Base-by-base conservation (phyloP, 2,113 vertebrate species). In the Labeo rohita region DNA sequence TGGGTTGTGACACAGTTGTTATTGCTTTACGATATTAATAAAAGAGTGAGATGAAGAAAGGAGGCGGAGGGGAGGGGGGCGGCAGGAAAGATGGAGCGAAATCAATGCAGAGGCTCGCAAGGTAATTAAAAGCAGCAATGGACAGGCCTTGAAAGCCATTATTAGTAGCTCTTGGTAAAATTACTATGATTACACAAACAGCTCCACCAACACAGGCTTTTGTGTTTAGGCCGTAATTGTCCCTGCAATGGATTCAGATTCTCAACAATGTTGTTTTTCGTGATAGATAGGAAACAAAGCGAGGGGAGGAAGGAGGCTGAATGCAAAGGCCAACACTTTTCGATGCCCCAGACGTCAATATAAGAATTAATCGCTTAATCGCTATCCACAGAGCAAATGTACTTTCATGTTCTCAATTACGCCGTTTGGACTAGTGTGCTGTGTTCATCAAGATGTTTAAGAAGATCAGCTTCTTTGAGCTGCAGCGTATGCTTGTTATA, bases 1-100 rank as follows among this genome's bases (percentile, higher is more conserved):
- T 3, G 80, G 93, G 92, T 93, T 93, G 90, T 89, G 93, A 93
- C 93, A 94, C 85, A 77, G 91, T 91, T 92, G 92, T 93, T 93
- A 93, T 93, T 93, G 91, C 92, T 90, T 91, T 92, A 89, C 92
- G 88, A 92, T 93, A 93, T 94, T 93, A 94, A 93, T 93, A 93
- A 92, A 92, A 87, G 86, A 88, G 87, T 70, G 85, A 65, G 70
- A 52, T 73, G 56, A 43, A 83, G 75, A 73, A 85, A 61, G 84
- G 39, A 66, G 83, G 59, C 34, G 15, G 75, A 52, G 21, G 85
- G 89, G 87, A 90, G 90, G 91, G 39, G 59, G 47, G 39, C 83
- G 84, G 86, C 90, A 89, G 90, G 88, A 90, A 83, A 88, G 90
- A 87, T 66, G 88, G 79, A 88, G 89, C 78, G 79, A 88, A 80